phyloP scores from a whole-genome alignment of 2,888 invertebrate species.

The Stenichneumon culpator region DNA sequence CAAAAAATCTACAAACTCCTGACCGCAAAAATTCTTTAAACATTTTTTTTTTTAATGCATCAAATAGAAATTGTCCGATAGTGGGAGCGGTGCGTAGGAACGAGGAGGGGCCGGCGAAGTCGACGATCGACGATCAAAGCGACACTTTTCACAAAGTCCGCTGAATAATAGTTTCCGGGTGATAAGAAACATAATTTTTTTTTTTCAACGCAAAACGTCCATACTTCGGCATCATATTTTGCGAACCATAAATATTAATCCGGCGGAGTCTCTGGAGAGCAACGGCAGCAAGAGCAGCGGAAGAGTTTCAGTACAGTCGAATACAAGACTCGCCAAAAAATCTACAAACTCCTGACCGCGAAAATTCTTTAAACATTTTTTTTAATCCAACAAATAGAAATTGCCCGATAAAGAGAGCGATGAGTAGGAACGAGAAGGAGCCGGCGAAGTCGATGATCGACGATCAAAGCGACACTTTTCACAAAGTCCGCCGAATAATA shows the following conservation, averaged over 20 bases:
- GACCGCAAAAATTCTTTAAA: no score
- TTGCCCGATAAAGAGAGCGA: background rate
- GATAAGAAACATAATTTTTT: no score
- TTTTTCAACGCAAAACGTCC: background rate
- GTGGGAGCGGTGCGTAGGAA: background rate
- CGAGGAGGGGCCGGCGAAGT: background rate
- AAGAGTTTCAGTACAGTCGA: conserved; percentile 57
- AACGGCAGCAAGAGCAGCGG: conserved; percentile 52
- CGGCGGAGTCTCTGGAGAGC: conserved; percentile 59
- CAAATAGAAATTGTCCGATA: background rate
- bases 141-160: no score
- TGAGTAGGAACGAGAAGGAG: background rate
- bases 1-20: background rate
- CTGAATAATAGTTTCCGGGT: no score
- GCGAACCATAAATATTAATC: conserved; percentile 80
- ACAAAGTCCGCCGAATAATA: no score
- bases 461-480: background rate
- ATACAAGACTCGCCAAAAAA: conserved; percentile 24
- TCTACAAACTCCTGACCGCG: background rate
- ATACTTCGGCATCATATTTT: conserved; percentile 76
- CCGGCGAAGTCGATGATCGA: background rate
- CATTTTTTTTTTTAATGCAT: no score
- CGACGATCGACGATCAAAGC: background rate
- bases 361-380: no score
- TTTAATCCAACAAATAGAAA: background rate